Percentiles rank a stretch among this genome's conserved stretches.
phyloP scores from a whole-genome alignment of 2,113 vertebrate genomes.

The Anhinga anhinga region DNA sequence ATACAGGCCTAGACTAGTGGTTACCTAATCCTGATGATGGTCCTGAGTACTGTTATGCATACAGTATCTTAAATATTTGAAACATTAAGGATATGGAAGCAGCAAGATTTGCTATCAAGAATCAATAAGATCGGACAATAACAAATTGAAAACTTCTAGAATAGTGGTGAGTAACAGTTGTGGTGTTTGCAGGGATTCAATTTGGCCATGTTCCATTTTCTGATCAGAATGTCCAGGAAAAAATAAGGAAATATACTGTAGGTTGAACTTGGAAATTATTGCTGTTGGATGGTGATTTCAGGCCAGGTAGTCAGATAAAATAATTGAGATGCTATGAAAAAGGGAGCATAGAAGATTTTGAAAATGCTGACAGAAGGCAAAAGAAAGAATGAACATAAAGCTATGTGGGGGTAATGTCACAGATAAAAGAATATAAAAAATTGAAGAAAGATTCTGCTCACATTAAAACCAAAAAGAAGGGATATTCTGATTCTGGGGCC shows the following conservation, averaged over 20 bases:
- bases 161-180: neutral
- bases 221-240: neutral
- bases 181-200: neutral
- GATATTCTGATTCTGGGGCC: neutral
- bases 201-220: neutral
- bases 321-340: neutral
- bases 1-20: neutral
- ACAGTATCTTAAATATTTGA: neutral
- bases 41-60: neutral
- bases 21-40: neutral
- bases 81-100: neutral
- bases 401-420: neutral
- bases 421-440: neutral
- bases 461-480: neutral
- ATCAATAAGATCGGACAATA: accelerated
- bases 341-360: neutral
- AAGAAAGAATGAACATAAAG: neutral
- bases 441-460: neutral
- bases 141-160: neutral
- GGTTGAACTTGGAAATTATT: neutral
- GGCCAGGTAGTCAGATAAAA: neutral
- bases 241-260: neutral
- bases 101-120: neutral
- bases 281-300: neutral
- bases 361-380: neutral